Percentiles rank a stretch among this genome's conserved stretches.
phyloP scores from a whole-genome alignment of 2,888 invertebrate genomes.

The Megaustenia siamemsis region DNA sequence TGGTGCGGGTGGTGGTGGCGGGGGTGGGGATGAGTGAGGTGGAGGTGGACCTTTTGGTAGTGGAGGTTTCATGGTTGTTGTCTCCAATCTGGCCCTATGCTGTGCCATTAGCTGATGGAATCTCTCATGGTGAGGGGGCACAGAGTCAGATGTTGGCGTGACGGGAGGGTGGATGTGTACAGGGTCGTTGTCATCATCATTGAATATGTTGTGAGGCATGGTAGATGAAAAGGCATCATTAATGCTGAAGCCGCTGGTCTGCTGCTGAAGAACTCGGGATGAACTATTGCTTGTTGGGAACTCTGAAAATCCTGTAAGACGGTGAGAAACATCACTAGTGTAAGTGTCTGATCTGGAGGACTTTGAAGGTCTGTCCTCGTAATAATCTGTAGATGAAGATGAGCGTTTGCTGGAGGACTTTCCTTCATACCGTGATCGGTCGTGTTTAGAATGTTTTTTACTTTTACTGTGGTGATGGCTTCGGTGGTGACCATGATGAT shows the following conservation, averaged over 20 bases:
- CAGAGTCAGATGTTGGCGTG: conserved; percentile 28
- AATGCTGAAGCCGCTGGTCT: conserved; percentile 52
- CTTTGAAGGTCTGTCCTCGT: conserved; percentile 46
- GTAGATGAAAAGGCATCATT: conserved; percentile 50
- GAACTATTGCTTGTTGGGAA: conserved; percentile 18
- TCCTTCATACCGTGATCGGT: conserved; percentile 46
- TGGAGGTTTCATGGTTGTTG: neutral
- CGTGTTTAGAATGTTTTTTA: conserved; percentile 51
- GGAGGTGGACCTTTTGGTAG: neutral
- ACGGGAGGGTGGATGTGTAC: conserved; percentile 18
- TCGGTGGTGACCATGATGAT: conserved; percentile 41
- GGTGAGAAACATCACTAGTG: neutral
- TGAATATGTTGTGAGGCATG: conserved; percentile 51
- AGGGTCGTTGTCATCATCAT: conserved; percentile 45
- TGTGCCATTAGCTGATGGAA: conserved; percentile 35
- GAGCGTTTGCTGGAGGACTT: conserved; percentile 41
- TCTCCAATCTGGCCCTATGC: conserved; percentile 14
- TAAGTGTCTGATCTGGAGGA: conserved; percentile 15
- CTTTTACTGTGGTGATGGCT: conserved; percentile 49
- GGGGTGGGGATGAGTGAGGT: conserved; percentile 16
- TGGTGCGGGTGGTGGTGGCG: conserved; percentile 13
- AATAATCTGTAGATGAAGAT: conserved; percentile 28
- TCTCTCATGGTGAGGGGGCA: conserved; percentile 37
- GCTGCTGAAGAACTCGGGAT: conserved; percentile 24
- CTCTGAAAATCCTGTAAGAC: neutral